Conservation (phyloP, 2,888 invertebrate genomes). For the Agrotis puta region DNA sequence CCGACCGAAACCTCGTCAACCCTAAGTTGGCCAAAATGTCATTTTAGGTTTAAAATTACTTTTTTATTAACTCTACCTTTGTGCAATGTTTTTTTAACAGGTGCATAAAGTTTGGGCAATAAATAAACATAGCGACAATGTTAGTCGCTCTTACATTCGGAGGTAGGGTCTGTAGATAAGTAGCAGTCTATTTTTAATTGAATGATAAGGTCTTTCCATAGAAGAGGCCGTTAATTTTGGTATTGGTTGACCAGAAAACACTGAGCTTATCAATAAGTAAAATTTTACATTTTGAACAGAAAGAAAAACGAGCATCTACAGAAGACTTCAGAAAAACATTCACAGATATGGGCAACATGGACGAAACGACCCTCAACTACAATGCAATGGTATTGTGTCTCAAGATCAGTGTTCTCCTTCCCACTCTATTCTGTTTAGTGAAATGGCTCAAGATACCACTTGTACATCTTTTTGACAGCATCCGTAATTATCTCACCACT, state of each 20-base stretch:
- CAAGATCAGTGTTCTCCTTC: slow-evolving; percentile 71
- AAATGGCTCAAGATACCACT: slow-evolving; percentile 68
- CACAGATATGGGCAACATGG: slow-evolving; percentile 57
- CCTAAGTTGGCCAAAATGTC: no score
- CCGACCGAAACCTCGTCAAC: no score
- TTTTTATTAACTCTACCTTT: no score
- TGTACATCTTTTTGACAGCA: slow-evolving; percentile 46
- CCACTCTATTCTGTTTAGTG: slow-evolving; percentile 69
- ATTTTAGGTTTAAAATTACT: no score
- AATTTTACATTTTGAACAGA: slow-evolving; percentile 59
- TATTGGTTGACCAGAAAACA: not conserved
- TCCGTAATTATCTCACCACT: slow-evolving; percentile 37
- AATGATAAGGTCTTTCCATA: not conserved
- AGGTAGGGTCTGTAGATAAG: not conserved
- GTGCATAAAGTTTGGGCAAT: no score
- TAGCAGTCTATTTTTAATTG: not conserved
- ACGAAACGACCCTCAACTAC: slow-evolving; percentile 44
- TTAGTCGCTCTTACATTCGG: no score
- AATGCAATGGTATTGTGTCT: slow-evolving; percentile 59
- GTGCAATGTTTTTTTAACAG: no score
- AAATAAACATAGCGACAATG: no score
- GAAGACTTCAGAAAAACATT: slow-evolving; percentile 74
- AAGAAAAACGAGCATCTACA: slow-evolving; percentile 62
- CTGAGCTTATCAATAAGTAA: no score
- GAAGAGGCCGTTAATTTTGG: not conserved